Evolutionary conservation across 2,797 vertebrate species (phyloP).

Genomic region (Sebastes vulpes): DNA sequence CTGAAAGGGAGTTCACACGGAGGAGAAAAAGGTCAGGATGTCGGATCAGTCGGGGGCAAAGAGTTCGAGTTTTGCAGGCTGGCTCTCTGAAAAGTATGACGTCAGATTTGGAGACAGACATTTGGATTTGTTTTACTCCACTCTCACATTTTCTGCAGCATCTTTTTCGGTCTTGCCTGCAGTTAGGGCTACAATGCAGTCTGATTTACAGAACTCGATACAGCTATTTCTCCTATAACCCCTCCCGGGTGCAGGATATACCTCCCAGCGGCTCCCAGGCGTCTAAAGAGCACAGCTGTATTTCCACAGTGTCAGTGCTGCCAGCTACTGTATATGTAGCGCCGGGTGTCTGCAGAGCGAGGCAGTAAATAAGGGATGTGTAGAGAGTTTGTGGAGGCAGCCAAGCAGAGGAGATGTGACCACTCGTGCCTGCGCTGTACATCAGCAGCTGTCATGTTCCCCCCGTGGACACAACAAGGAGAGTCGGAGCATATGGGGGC

Average conservation of each 20-base stretch:
- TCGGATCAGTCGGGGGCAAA: constrained; percentile 18
- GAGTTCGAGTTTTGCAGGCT: constrained; percentile 5
- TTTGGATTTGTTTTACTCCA: constrained; percentile 13
- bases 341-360: constrained; percentile 35
- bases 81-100: constrained; percentile 7
- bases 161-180: background rate
- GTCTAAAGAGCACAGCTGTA: constrained; percentile 40
- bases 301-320: constrained; percentile 32
- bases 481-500: constrained; percentile 53
- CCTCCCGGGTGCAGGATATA: background rate
- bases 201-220: constrained; percentile 23
- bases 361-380: constrained; percentile 67
- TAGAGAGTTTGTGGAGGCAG: constrained; percentile 59
- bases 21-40: constrained; percentile 28
- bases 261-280: constrained; percentile 22
- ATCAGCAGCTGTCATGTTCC: constrained; percentile 76
- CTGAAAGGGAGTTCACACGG: constrained; percentile 13
- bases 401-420: constrained; percentile 58
- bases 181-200: background rate
- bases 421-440: constrained; percentile 58
- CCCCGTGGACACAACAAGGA: constrained; percentile 53
- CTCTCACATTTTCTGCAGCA: constrained; percentile 8
- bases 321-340: constrained; percentile 7
- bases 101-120: constrained; percentile 17
- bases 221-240: background rate